phyloP scores from a whole-genome alignment of 2,888 invertebrate genomes.

The Sphaerolaimus hirsutus region DNA sequence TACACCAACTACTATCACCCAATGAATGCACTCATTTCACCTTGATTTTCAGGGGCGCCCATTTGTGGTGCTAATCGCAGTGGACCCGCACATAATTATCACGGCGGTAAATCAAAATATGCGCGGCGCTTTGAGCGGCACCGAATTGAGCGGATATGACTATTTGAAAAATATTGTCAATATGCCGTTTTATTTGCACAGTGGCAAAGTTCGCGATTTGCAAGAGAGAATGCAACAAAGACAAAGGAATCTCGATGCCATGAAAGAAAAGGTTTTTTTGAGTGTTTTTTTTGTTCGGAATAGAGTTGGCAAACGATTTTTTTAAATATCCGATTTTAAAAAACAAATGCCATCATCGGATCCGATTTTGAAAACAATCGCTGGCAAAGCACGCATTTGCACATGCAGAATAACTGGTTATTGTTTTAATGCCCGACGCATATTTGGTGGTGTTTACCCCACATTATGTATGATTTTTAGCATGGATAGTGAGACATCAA shows the following conservation, averaged over 20 bases:
- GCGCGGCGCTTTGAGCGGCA: slow-evolving; percentile 10
- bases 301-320: too few species aligned
- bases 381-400: too few species aligned
- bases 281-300: not conserved
- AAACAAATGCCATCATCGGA: too few species aligned
- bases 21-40: too few species aligned
- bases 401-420: too few species aligned
- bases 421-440: too few species aligned
- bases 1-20: too few species aligned
- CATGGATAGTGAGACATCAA: too few species aligned
- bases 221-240: slow-evolving; percentile 11
- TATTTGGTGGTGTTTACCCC: too few species aligned
- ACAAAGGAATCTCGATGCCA: not conserved
- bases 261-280: not conserved
- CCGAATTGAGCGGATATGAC: slow-evolving; percentile 21
- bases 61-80: slow-evolving; percentile 64
- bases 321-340: too few species aligned
- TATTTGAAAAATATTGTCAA: slow-evolving; percentile 57
- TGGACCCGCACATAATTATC: slow-evolving; percentile 93
- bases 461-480: too few species aligned
- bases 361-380: too few species aligned
- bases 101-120: slow-evolving; percentile 38
- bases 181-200: slow-evolving; percentile 87
- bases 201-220: slow-evolving; percentile 52
- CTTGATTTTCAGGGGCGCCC: slow-evolving; percentile 43